A percentile compares a stretch with the other conserved stretches of the same genome.
phyloP scores from a whole-genome alignment of 2,797 vertebrate species.

The Natrix natrix region DNA sequence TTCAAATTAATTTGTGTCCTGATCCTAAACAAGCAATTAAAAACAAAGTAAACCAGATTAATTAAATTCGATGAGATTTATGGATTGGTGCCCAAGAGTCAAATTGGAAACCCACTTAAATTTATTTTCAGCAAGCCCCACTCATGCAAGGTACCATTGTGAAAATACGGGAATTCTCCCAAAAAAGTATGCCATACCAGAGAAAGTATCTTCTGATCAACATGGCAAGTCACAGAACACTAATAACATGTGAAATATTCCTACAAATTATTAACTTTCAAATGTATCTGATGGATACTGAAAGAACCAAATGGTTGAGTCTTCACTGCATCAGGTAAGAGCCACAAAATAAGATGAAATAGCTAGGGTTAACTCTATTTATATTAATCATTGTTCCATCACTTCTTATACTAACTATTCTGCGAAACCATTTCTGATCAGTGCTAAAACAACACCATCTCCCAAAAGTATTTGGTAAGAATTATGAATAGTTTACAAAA shows the following conservation, averaged over 20 bases:
- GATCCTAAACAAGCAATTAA: background rate
- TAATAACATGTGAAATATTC: background rate
- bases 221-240: background rate
- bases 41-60: background rate
- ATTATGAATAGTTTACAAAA: background rate
- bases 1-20: background rate
- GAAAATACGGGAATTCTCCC: background rate
- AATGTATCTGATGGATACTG: background rate
- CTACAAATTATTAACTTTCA: background rate
- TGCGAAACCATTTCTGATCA: background rate
- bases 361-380: background rate
- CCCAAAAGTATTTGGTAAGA: constrained; percentile 22
- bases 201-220: background rate
- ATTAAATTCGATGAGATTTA: background rate
- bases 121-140: background rate
- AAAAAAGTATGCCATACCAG: background rate
- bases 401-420: background rate
- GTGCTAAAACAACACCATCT: background rate
- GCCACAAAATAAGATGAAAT: background rate
- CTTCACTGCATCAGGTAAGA: background rate
- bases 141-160: background rate
- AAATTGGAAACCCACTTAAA: background rate
- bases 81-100: background rate
- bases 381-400: no score
- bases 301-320: background rate